phyloP scores from a whole-genome alignment of 2,797 vertebrate species.

The Intellagama lesueurii region DNA sequence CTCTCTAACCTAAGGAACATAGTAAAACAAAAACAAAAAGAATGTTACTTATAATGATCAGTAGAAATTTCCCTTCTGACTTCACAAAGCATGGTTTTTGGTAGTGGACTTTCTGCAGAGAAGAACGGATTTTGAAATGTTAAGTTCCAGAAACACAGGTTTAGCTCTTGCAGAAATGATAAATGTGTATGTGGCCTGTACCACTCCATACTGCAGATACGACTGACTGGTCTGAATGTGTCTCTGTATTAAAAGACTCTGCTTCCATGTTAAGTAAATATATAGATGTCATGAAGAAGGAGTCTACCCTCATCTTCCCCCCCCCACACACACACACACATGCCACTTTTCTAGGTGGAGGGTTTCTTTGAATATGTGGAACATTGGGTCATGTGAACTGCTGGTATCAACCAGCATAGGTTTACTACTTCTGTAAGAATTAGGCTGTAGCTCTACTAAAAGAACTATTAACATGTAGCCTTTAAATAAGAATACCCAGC shows the following conservation, averaged over 20 bases:
- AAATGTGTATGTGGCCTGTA: not conserved
- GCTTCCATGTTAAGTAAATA: not conserved
- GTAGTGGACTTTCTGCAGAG: conserved; percentile 34
- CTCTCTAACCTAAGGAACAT: conserved; percentile 40
- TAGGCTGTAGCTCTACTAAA: not conserved
- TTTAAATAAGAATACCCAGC: conserved; percentile 48
- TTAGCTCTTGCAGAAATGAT: not conserved
- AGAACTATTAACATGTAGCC: conserved; percentile 59
- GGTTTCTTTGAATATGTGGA: not conserved
- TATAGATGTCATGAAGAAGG: no score
- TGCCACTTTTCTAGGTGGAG: not conserved
- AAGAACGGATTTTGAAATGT: conserved; percentile 44
- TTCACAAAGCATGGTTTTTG: conserved; percentile 44
- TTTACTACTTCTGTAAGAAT: not conserved
- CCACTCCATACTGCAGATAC: no score
- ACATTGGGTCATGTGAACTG: not conserved
- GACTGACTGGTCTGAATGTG: not conserved
- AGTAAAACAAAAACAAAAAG: not conserved
- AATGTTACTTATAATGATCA: conserved; percentile 4
- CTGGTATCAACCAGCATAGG: not conserved
- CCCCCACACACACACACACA: no score
- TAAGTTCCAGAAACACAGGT: not conserved
- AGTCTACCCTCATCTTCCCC: not conserved
- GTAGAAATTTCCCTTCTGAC: conserved; percentile 38
- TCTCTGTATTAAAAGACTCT: not conserved